A percentile compares a stretch with the other conserved stretches of the same genome.
phyloP scores from a whole-genome alignment of 1,140 invertebrate species.

The Scylla paramamosain region DNA sequence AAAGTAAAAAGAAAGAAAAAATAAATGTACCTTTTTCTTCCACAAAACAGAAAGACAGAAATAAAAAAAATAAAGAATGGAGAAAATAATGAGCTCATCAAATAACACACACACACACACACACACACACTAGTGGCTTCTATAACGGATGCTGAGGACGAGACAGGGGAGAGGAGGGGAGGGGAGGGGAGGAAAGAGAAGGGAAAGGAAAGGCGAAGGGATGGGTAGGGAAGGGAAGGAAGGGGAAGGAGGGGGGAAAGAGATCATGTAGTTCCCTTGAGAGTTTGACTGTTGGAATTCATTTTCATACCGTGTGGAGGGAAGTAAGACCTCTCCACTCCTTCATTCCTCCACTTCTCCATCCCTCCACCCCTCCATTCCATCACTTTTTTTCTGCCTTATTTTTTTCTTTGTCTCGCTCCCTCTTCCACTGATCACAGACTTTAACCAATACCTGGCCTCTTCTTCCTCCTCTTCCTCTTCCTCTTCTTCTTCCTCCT shows the following conservation, averaged over 20 bases:
- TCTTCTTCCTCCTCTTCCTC: no score
- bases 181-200: not conserved
- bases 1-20: not conserved
- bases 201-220: not conserved
- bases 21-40: not conserved
- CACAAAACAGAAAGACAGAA: not conserved
- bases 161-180: not conserved
- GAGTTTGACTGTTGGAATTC: not conserved
- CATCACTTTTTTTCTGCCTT: not conserved
- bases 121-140: not conserved
- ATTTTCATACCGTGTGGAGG: not conserved
- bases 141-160: not conserved
- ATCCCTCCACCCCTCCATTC: not conserved
- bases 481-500: no score
- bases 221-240: not conserved
- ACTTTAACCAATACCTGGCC: no score
- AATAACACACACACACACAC: slow-evolving; percentile 1
- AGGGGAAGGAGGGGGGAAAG: not conserved
- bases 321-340: not conserved
- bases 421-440: no score
- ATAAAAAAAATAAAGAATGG: not conserved
- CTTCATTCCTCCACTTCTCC: not conserved
- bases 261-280: not conserved
- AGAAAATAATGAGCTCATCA: not conserved
- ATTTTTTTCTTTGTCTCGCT: not conserved